Conservation (phyloP, 1,140 invertebrate species). For the Latrodectus geometricus region DNA sequence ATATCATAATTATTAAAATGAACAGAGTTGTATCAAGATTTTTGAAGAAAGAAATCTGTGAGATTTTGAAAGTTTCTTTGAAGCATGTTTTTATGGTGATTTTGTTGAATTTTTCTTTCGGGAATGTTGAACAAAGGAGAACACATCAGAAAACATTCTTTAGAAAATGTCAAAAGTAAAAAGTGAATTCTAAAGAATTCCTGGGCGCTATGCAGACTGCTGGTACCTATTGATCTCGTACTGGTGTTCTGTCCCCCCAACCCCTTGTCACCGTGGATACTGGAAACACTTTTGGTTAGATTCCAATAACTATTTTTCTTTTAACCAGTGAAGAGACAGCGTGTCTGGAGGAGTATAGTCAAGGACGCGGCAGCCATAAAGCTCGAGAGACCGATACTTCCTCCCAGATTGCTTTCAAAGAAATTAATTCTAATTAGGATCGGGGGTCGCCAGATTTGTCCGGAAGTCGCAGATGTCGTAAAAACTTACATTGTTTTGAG, state of each 20-base stretch:
- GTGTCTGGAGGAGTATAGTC: constrained; percentile 26
- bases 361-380: background rate
- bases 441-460: no score
- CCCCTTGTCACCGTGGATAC: constrained; percentile 17
- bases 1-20: no score
- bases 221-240: constrained; percentile 30
- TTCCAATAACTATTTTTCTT: constrained; percentile 53
- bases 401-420: no score
- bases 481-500: no score
- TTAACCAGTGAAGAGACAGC: constrained; percentile 27
- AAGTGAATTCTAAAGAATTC: constrained; percentile 2
- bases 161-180: background rate
- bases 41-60: no score
- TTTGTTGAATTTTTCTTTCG: no score
- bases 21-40: no score
- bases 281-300: constrained; percentile 37
- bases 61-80: no score
- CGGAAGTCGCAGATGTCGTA: no score
- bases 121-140: background rate
- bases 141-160: background rate
- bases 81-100: no score
- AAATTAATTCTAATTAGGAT: no score
- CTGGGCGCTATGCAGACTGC: background rate
- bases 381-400: background rate
- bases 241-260: background rate